A percentile compares a stretch with the other conserved stretches of the same genome.
Evolutionary conservation across 2,797 vertebrate genomes (phyloP).

Genomic region (Bovichtus diacanthus): DNA sequence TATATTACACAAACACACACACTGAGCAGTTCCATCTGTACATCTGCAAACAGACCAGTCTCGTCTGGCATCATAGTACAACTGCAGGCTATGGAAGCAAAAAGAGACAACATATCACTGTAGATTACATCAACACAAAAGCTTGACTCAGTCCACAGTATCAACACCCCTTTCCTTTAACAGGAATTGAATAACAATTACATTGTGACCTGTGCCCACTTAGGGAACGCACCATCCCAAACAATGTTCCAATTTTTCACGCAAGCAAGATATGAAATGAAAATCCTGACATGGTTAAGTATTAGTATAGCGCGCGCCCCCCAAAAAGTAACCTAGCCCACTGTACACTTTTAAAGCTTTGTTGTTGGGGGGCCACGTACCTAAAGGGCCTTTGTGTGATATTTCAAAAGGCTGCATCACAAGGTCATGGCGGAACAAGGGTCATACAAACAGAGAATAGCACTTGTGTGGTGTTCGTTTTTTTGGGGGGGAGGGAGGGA

Average conservation of each 20-base stretch:
- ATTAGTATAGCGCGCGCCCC: slow-evolving; percentile 18
- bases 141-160: slow-evolving; percentile 72
- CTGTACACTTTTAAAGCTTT: slow-evolving; percentile 65
- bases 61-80: slow-evolving; percentile 79
- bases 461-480: slow-evolving; percentile 60
- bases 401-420: slow-evolving; percentile 81
- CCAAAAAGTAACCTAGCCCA: slow-evolving; percentile 46
- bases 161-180: slow-evolving; percentile 65
- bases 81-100: slow-evolving; percentile 83
- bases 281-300: slow-evolving; percentile 38
- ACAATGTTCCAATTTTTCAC: slow-evolving; percentile 9
- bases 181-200: slow-evolving; percentile 49
- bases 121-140: slow-evolving; percentile 80
- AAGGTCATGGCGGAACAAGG: slow-evolving; percentile 76
- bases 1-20: slow-evolving; percentile 64
- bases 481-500: background rate
- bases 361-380: slow-evolving; percentile 67
- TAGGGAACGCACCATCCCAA: background rate
- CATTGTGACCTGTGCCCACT: slow-evolving; percentile 29
- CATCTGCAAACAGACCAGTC: slow-evolving; percentile 76
- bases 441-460: slow-evolving; percentile 74
- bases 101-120: slow-evolving; percentile 77
- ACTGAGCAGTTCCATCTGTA: slow-evolving; percentile 69
- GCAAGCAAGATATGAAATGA: slow-evolving; percentile 25
- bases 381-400: slow-evolving; percentile 76